Evolutionary conservation across 2,888 invertebrate species (phyloP).

Genomic region (Magallana nippona): DNA sequence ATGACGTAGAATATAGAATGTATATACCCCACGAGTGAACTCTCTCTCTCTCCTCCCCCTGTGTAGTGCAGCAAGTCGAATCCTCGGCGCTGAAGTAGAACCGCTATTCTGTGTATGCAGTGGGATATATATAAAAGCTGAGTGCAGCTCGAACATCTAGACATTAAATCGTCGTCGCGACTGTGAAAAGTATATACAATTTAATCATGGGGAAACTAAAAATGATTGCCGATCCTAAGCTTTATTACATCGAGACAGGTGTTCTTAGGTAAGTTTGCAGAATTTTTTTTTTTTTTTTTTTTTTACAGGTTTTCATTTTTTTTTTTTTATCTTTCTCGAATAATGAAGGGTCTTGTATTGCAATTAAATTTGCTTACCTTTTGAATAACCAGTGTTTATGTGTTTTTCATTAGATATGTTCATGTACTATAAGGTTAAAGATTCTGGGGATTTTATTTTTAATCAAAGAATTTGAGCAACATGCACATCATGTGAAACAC

Average conservation of each 20-base stretch:
- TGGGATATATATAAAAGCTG: not conserved
- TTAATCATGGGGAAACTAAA: constrained; percentile 30
- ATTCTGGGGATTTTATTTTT: too few relatives aligned
- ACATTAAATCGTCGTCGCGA: not conserved
- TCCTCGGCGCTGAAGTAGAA: too few relatives aligned
- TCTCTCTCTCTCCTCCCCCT: constrained; percentile 6
- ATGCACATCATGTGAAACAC: too few relatives aligned
- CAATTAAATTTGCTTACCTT: too few relatives aligned
- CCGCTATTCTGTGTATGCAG: too few relatives aligned
- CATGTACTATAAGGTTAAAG: too few relatives aligned
- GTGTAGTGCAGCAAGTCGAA: not conserved
- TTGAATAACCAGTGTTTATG: too few relatives aligned
- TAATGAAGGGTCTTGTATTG: not conserved
- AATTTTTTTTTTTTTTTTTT: not conserved
- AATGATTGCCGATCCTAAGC: constrained; percentile 29
- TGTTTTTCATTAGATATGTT: too few relatives aligned
- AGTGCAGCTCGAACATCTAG: not conserved
- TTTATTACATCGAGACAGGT: constrained; percentile 12
- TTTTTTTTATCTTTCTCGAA: not conserved
- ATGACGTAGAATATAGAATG: not conserved
- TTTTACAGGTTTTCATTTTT: not conserved
- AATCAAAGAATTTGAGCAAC: too few relatives aligned
- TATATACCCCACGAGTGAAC: not conserved
- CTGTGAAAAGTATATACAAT: not conserved
- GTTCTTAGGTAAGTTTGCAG: not conserved